Percentiles rank a stretch among this genome's conserved stretches.
Conservation (phyloP, 30 jellyfish, hydroid and myxozoan genomes). For the Clytia hemisphaerica region DNA sequence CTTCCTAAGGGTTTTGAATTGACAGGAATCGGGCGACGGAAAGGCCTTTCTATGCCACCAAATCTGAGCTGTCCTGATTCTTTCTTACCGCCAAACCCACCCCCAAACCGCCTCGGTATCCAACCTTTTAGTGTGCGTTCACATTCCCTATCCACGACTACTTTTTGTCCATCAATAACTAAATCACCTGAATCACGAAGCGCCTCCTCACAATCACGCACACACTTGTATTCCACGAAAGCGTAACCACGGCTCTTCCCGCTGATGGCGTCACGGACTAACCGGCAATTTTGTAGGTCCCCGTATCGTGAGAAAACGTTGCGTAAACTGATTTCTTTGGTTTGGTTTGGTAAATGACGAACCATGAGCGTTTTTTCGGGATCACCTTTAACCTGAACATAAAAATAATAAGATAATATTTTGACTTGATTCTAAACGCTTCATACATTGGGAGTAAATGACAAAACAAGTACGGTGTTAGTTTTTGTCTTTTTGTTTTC, state of each 20-base stretch:
- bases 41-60: slow-evolving; percentile 96
- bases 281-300: slow-evolving; percentile 56
- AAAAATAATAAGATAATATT: no score
- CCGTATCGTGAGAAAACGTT: slow-evolving; percentile 54
- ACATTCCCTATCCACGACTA: slow-evolving; percentile 72
- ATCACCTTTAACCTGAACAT: slow-evolving; percentile 74
- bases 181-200: slow-evolving; percentile 57
- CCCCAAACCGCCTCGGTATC: slow-evolving; percentile 97
- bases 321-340: slow-evolving; percentile 55
- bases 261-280: slow-evolving; percentile 74
- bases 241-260: slow-evolving; percentile 91
- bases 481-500: no score
- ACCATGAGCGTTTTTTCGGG: slow-evolving; percentile 74
- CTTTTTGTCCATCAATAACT: slow-evolving; percentile 61
- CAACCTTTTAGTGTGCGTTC: slow-evolving; percentile 82
- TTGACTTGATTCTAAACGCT: no score
- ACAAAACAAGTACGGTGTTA: no score
- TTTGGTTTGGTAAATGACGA: slow-evolving; percentile 51
- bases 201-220: slow-evolving; percentile 81
- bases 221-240: slow-evolving; percentile 75
- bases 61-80: slow-evolving; percentile 97
- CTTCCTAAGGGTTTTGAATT: slow-evolving; percentile 23
- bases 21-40: slow-evolving; percentile 74
- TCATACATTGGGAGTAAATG: no score
- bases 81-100: slow-evolving; percentile 97